Evolutionary conservation across 2,888 invertebrate species (phyloP), one percentile per base, ranked within the genome.

Genomic region (Pollenia amentaria): DNA sequence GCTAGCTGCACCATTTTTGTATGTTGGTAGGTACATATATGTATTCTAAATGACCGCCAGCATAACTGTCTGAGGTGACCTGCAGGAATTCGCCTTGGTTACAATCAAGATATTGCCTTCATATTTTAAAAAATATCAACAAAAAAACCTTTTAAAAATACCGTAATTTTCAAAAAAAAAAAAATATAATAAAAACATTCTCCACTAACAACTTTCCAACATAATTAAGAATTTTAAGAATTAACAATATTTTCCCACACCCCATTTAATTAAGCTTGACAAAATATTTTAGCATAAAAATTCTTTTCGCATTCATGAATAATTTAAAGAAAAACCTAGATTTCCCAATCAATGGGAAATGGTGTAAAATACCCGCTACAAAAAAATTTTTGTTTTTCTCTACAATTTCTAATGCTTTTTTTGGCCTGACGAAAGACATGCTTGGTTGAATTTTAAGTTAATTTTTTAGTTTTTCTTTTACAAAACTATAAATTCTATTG

Each of bases 361-460:
- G 80, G 80, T 80, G 80, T 80, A 73, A 64, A 64, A 14, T 64
- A 64, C 53, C 46, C 12, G 38, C 70, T 44, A 53, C 44, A 53
- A 21, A 21, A 75, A 72, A 48, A 62, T 11, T n/a, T n/a, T n/a
- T 0, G 16, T 76, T 44, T 69, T 76, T 60, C 42, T 69, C 0
- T 44, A 51, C 48, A 78, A 78, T 67, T 78, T 78, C 84, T 84
- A 84, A 84, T 73, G 73, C 4, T 79, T 84, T 29, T 29, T 29
- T 29, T 78, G 60, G 60, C 53, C 73, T 79, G 79, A 75, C 78
- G 78, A 78, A 73, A 84, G 84, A 84, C 78, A 84, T 84, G 84
- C 84, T 84, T 79, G 60, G 84, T 21, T 84, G 84, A 78, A 84
- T 84, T 84, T 79, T 65, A 84, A 84, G 84, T 84, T 73, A 73